phyloP scores from a whole-genome alignment of 2,888 invertebrate genomes.

The Pachliopta kotzebuea region DNA sequence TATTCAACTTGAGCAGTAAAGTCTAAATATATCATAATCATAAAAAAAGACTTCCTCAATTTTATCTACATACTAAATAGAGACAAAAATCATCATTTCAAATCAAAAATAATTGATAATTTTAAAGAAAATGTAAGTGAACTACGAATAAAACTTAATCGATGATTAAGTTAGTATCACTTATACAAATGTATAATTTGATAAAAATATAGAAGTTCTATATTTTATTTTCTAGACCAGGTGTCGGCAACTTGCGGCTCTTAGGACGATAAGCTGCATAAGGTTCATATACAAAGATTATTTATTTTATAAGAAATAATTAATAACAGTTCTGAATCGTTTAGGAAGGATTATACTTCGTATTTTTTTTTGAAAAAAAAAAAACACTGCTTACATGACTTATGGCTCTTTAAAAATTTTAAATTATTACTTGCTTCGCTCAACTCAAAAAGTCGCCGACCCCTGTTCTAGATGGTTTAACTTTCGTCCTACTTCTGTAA shows the following conservation, averaged over 20 bases:
- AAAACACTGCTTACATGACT: too few relatives aligned
- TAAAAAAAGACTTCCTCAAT: conserved; percentile 37
- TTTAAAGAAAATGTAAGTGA: conserved; percentile 33
- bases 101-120: conserved; percentile 28
- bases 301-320: too few relatives aligned
- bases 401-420: too few relatives aligned
- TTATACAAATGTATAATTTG: not conserved
- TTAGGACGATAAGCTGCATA: too few relatives aligned
- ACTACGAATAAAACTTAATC: conserved; percentile 31
- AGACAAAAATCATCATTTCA: conserved; percentile 30
- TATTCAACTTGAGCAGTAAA: conserved; percentile 57
- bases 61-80: conserved; percentile 44
- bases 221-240: not conserved
- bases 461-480: too few relatives aligned
- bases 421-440: too few relatives aligned
- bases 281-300: too few relatives aligned
- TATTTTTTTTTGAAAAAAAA: too few relatives aligned
- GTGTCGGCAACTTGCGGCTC: too few relatives aligned
- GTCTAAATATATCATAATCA: conserved; percentile 40
- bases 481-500: conserved; percentile 12
- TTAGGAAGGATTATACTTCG: too few relatives aligned
- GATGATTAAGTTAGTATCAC: conserved; percentile 3
- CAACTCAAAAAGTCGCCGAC: too few relatives aligned
- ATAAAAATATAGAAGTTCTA: not conserved
- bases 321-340: too few relatives aligned